Conservation (phyloP, 2,888 invertebrate genomes). For the Carterocephalus palaemon region DNA sequence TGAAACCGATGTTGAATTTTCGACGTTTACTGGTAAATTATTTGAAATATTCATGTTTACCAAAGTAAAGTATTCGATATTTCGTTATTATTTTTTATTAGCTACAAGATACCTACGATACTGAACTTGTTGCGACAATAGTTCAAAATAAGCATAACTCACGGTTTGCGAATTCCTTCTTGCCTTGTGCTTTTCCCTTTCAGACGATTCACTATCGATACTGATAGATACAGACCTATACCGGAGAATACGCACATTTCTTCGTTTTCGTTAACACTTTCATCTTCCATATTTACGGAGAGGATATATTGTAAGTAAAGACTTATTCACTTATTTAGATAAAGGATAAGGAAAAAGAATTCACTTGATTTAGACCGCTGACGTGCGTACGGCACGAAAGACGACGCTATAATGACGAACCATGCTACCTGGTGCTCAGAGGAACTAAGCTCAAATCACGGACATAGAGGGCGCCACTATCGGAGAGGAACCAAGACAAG, state of each 20-base stretch:
- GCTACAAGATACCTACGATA: not conserved
- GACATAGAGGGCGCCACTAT: no score
- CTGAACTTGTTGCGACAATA: not conserved
- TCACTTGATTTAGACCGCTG: not conserved
- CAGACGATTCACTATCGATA: not conserved
- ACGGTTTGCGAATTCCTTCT: not conserved
- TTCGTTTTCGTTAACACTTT: not conserved
- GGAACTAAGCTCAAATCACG: not conserved
- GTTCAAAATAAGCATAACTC: not conserved
- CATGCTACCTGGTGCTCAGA: not conserved
- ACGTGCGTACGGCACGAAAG: no score
- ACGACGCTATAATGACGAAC: not conserved
- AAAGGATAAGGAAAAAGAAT: no score
- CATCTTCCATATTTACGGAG: not conserved
- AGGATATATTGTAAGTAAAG: no score
- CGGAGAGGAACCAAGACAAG: no score
- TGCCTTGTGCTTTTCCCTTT: not conserved
- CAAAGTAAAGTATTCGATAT: not conserved
- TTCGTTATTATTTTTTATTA: not conserved
- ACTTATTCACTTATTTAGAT: not conserved
- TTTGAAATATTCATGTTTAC: not conserved
- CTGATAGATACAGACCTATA: not conserved
- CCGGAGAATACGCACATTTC: not conserved
- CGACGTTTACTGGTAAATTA: no score
- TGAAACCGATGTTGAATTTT: no score